These are phyloP conservation scores for Lacerta agilis DNA, from an alignment of 2,797 vertebrate genomes.

Conservation along the genomic window DNA sequence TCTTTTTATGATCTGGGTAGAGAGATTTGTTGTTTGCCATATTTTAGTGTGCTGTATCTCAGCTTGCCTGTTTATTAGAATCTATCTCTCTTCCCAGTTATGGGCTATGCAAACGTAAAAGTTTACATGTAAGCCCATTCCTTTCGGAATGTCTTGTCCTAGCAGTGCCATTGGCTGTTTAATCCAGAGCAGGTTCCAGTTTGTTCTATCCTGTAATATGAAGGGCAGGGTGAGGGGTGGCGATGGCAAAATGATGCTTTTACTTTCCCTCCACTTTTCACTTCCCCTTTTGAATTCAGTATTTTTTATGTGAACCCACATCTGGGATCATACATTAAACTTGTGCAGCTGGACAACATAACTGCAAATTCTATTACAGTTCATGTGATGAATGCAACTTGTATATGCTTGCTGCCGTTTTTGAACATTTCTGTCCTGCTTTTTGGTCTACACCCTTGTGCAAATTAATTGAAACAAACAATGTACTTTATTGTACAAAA, in stretches of 20 bases:
- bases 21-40: slow-evolving; percentile 52
- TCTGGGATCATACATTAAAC: not conserved
- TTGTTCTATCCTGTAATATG: not conserved
- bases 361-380: not conserved
- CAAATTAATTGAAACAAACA: no score
- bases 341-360: not conserved
- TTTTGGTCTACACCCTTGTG: not conserved
- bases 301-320: not conserved
- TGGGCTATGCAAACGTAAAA: slow-evolving; percentile 58
- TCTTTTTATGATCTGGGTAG: slow-evolving; percentile 15
- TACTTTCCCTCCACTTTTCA: slow-evolving; percentile 33
- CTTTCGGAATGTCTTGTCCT: slow-evolving; percentile 54
- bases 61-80: slow-evolving; percentile 68
- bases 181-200: slow-evolving; percentile 60
- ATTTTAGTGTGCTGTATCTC: slow-evolving; percentile 62
- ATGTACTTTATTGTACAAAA: no score
- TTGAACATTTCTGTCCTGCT: not conserved
- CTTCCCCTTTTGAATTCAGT: slow-evolving; percentile 29
- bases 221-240: not conserved
- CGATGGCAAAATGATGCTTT: not conserved
- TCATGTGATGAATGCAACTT: not conserved
- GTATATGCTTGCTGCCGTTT: not conserved
- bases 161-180: slow-evolving; percentile 41
- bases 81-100: slow-evolving; percentile 62
- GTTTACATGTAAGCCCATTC: slow-evolving; percentile 71